A percentile compares a stretch with the other conserved stretches of the same genome.
These are phyloP conservation scores for Ptiloglossa arizonensis DNA, from an alignment of 1,140 invertebrate species.

Conservation along the genomic window DNA sequence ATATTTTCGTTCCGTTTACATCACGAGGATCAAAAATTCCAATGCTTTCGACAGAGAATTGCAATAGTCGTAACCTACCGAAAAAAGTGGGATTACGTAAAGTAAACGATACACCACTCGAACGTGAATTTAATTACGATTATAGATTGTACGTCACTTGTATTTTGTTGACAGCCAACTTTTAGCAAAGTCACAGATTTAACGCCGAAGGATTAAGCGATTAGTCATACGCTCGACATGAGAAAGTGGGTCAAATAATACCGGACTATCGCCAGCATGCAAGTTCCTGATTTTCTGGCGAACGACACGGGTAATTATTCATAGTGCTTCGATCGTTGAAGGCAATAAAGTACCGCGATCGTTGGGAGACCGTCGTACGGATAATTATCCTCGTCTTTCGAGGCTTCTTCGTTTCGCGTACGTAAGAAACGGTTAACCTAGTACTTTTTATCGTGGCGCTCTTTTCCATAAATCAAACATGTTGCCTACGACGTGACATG, in stretches of 20 bases:
- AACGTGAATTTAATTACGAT: no score
- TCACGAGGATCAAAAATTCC: no score
- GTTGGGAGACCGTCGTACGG: background rate
- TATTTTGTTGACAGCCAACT: background rate
- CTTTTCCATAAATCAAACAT: no score
- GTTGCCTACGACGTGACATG: no score
- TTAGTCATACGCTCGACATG: constrained; percentile 28
- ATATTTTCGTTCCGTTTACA: no score
- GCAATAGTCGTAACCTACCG: no score
- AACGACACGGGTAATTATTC: constrained; percentile 14
- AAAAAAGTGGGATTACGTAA: background rate
- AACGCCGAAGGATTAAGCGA: constrained; percentile 22
- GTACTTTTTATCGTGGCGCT: no score
- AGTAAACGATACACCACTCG: no score
- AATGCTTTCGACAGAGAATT: no score
- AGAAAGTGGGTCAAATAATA: constrained; percentile 47
- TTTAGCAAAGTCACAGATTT: background rate
- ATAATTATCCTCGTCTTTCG: background rate
- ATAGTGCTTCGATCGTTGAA: background rate
- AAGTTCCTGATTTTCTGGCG: constrained; percentile 24
- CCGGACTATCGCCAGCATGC: background rate
- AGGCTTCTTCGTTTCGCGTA: no score
- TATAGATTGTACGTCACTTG: background rate
- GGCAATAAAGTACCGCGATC: background rate
- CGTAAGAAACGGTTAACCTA: no score